Evolutionary conservation across 1,140 invertebrate species (phyloP), one percentile per base, ranked within the genome.

Genomic region (Rhopalosiphum maidis): DNA sequence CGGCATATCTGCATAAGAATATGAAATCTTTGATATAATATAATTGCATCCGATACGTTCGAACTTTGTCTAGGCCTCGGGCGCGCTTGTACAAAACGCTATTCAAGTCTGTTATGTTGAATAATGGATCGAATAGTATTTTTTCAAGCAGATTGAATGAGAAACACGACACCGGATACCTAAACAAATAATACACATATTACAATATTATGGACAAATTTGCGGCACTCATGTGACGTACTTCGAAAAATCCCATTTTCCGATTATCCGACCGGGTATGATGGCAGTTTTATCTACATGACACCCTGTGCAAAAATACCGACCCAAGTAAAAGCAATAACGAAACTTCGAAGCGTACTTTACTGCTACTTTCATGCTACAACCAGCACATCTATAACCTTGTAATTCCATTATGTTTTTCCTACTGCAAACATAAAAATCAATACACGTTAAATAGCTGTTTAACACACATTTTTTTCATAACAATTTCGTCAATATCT

Each of bases 271-370:
- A 25, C 97, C 97, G 37, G 98, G 98, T 94, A 98, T 97, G 90
- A 97, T 95, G 11, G 97, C 96, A 89, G 96, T 95, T 94, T 98
- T 96, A 95, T 98, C 97, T 22, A 96, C 97, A 95, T 98, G 98
- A 95, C 98, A 99, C 54, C 97, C 97, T 15, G 98, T 98, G 95
- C 98, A 99, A 95, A 98, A 98, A 95, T 98, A 98, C 94, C 98
- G 97, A 30, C 98, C 98, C 87, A 98, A 95, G 95, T 99, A 99
- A 94, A 98, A 96, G 95, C 98, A 99, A 94, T 98, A 98, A 21
- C 97, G 96, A 95, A 97, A 97, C 94, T 96, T 96, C 43, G 96
- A 96, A 22, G 97, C 96, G 94, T 97, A 97, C 93, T 96, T 96
- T 94, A 96, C 95, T 6, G 97, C 96, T 22, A 98, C 97, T 94